Percentiles rank a stretch among this genome's conserved stretches.
Evolutionary conservation across 2,888 invertebrate species (phyloP).

Genomic region (Endomychus coccineus): DNA sequence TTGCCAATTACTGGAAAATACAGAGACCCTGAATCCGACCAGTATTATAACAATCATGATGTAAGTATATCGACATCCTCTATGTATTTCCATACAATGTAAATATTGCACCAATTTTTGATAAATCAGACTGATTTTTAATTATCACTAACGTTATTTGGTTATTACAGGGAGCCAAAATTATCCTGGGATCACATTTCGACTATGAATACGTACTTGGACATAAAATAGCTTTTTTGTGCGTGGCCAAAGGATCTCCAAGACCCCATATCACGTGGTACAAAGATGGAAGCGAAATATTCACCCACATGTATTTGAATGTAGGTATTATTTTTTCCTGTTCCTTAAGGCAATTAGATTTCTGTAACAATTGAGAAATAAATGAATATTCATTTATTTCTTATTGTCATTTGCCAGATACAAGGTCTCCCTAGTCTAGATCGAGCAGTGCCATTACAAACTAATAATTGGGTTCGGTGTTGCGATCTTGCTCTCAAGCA

Average conservation of each 20-base stretch:
- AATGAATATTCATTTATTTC: too few species aligned
- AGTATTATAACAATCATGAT: conserved; percentile 83
- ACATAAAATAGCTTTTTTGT: conserved; percentile 89
- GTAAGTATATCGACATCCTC: conserved; percentile 46
- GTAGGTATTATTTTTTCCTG: conserved; percentile 58
- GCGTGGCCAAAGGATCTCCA: conserved; percentile 83
- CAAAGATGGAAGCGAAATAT: conserved; percentile 90
- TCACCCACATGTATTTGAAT: conserved; percentile 80
- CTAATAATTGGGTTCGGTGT: too few species aligned
- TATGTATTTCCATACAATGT: not conserved
- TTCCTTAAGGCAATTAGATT: too few species aligned
- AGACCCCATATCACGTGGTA: conserved; percentile 93
- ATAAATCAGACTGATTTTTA: not conserved
- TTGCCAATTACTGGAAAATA: conserved; percentile 84
- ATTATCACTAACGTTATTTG: conserved; percentile 5
- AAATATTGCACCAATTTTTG: not conserved
- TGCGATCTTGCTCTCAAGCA: too few species aligned
- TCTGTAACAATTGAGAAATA: too few species aligned
- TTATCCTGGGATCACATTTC: conserved; percentile 81
- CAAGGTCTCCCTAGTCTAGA: too few species aligned
- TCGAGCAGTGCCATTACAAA: too few species aligned
- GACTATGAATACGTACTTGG: conserved; percentile 90
- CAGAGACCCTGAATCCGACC: conserved; percentile 81
- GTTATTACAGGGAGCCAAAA: conserved; percentile 75
- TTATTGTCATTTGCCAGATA: too few species aligned